A percentile compares a stretch with the other conserved stretches of the same genome.
These are phyloP conservation scores for Epizoanthus stellaris DNA, from an alignment of 92 coral and sea anemone species.

Conservation along the genomic window DNA sequence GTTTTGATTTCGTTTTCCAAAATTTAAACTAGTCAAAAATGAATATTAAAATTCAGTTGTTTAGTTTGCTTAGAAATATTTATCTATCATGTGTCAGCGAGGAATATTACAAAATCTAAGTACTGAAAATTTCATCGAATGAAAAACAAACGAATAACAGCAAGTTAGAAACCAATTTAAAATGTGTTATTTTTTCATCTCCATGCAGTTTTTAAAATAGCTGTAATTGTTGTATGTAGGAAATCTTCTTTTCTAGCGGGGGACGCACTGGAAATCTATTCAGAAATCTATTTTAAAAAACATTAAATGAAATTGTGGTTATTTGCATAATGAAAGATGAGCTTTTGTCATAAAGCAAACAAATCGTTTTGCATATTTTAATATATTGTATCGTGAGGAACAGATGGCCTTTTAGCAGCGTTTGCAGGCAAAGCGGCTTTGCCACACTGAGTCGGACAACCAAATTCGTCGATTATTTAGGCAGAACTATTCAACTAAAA, in stretches of 20 bases:
- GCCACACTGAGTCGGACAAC: background rate
- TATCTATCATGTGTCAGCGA: background rate
- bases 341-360: constrained; percentile 2
- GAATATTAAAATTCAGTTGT: background rate
- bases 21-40: constrained; percentile 1
- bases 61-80: constrained; percentile 6
- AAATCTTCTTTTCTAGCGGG: background rate
- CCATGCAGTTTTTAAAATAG: background rate
- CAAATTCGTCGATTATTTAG: background rate
- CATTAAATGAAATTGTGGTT: constrained; percentile 14
- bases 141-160: background rate
- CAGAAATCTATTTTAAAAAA: constrained; percentile 20
- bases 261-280: background rate
- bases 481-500: background rate
- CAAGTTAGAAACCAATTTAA: background rate
- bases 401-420: constrained; percentile 29
- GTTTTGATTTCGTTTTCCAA: background rate
- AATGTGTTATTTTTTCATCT: background rate
- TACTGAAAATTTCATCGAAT: background rate
- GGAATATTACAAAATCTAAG: constrained; percentile 2
- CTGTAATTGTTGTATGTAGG: background rate
- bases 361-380: constrained; percentile 29
- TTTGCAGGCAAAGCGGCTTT: background rate
- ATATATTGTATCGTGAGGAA: constrained; percentile 4
- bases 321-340: constrained; percentile 38